Percentiles rank a stretch among this genome's conserved stretches.
Evolutionary conservation across 2,888 invertebrate genomes (phyloP).

Genomic region (Dasysyrphus tricinctus): DNA sequence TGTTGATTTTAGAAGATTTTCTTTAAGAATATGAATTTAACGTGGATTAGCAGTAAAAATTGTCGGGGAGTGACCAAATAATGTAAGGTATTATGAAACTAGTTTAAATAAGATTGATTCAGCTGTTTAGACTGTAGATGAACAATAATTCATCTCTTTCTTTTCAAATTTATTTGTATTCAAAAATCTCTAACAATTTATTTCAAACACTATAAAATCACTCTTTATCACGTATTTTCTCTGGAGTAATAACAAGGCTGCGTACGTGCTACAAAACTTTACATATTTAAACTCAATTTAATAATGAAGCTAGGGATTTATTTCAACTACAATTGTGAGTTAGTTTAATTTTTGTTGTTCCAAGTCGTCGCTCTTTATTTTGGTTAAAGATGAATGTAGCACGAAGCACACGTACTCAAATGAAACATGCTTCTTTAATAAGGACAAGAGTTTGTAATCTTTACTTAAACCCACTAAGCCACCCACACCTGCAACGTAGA

Average conservation of each 20-base stretch:
- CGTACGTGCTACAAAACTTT: slow-evolving; percentile 15
- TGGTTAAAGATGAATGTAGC: not conserved
- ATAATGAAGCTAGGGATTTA: not conserved
- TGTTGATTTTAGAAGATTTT: too few species aligned
- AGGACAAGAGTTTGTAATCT: slow-evolving; percentile 15
- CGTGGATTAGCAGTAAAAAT: too few species aligned
- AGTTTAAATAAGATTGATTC: too few species aligned
- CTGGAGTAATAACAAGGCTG: not conserved
- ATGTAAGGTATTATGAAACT: too few species aligned
- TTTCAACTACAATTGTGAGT: not conserved
- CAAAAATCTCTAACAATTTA: not conserved
- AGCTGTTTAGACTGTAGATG: too few species aligned
- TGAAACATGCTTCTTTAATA: slow-evolving; percentile 21
- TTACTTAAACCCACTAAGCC: not conserved
- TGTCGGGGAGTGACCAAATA: too few species aligned
- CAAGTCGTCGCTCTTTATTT: not conserved
- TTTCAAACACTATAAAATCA: not conserved
- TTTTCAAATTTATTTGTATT: not conserved
- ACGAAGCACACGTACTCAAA: slow-evolving; percentile 16
- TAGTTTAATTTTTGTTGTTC: not conserved
- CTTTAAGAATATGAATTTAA: too few species aligned
- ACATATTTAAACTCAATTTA: slow-evolving; percentile 6
- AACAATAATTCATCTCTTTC: too few species aligned
- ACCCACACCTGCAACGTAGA: not conserved
- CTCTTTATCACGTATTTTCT: not conserved